phyloP scores from a whole-genome alignment of 2,888 invertebrate genomes.

The Drosophila yooni region DNA sequence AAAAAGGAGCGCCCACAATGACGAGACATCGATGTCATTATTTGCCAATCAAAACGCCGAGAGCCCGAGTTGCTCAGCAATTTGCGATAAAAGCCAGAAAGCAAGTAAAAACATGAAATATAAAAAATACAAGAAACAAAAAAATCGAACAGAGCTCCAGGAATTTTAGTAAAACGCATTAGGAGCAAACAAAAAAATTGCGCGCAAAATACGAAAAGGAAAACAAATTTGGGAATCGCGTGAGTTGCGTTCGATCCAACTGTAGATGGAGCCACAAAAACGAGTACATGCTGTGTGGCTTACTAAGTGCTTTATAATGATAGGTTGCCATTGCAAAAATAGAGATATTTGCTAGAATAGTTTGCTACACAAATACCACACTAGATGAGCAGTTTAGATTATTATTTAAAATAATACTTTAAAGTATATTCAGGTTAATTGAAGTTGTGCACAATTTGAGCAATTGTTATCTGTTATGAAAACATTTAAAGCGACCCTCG shows the following conservation, averaged over 20 bases:
- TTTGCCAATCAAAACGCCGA: slow-evolving; percentile 59
- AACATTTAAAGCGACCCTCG: slow-evolving; percentile 32
- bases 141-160: slow-evolving; percentile 9
- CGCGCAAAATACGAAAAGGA: slow-evolving; percentile 23
- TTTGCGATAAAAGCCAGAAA: slow-evolving; percentile 59
- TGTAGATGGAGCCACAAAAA: slow-evolving; percentile 26
- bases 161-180: slow-evolving; percentile 38
- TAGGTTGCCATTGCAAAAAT: neutral
- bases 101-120: slow-evolving; percentile 14
- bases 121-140: neutral
- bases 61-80: slow-evolving; percentile 23
- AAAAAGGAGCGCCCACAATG: slow-evolving; percentile 37
- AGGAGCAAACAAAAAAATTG: slow-evolving; percentile 20
- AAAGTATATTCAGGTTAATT: neutral
- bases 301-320: slow-evolving; percentile 2
- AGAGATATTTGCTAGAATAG: too few species aligned
- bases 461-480: neutral
- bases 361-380: neutral
- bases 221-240: slow-evolving; percentile 55
- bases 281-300: neutral
- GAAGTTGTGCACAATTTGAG: neutral
- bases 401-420: neutral
- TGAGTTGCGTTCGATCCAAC: slow-evolving; percentile 23
- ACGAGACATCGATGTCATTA: slow-evolving; percentile 61
- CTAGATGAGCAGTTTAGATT: too few species aligned